Base-by-base conservation (phyloP, 2,113 vertebrate genomes). In the Anthoscopus minutus region DNA sequence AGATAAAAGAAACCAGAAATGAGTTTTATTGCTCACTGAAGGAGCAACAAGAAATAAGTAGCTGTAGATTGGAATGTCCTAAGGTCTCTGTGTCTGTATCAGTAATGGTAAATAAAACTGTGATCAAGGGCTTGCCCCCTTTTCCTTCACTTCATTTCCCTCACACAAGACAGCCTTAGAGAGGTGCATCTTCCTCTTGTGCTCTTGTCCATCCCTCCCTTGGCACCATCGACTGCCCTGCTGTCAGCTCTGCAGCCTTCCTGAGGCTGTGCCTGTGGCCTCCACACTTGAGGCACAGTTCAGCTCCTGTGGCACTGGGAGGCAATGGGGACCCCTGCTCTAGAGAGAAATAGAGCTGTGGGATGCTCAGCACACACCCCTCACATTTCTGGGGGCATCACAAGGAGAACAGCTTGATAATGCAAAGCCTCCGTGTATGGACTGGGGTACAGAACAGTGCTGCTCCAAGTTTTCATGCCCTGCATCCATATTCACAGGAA, bases 141-240 rank as follows among this genome's bases (percentile, higher is more conserved):
- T 79, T 54, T n/a, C 57, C 57, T 71, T 17, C 12, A 1, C 4
- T 71, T 70, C 31, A 38, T 67, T 82, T 83, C 18, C 24, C 38
- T 62, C 51, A n/a, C 81, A 54, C 0, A 4, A 60, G 25, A 24
- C 24, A 81, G 56, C 7, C 24, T 57, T 23, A n/a, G 9, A 13
- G 4, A 24, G 15, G 9, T 21, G 15, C 23, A 33, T 25, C 10
- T 17, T 23, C 19, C 2, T 12, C 14, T 33, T 62, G 6, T 23
- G 45, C 28, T 70, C 54, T 44, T 30, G 15, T 17, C n/a, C 53
- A 27, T 25, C 45, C 24, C n/a, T 77, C 17, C 30, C 56, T 40
- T n/a, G 13, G 28, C 44, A 51, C 31, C 38, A 31, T 38, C 0
- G 0, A 31, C 58, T 4, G 0, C 28, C 5, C n/a, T 17, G 18